Evolutionary conservation across 53 echinoderm and acorn worm species (phyloP).

Genomic region (Antedon mediterranea): DNA sequence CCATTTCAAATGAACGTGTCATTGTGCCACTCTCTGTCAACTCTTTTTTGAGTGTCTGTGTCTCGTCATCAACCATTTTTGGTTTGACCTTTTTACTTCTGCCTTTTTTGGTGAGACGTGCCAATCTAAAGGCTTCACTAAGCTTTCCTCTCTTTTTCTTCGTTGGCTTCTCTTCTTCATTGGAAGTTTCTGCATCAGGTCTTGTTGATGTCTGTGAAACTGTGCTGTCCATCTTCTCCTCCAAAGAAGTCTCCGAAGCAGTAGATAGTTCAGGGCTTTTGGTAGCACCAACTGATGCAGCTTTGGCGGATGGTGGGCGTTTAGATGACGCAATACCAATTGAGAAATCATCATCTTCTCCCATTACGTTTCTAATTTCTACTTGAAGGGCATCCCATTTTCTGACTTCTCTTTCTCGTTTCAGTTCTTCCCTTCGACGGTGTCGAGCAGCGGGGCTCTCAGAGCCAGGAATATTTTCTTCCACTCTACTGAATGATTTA

Average conservation of each 20-base stretch:
- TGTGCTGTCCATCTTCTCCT: too few species aligned
- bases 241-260: not conserved
- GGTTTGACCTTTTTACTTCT: not conserved
- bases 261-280: not conserved
- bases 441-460: not conserved
- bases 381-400: not conserved
- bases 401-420: not conserved
- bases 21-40: not conserved
- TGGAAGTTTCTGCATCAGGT: too few species aligned
- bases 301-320: not conserved
- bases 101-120: not conserved
- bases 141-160: not conserved
- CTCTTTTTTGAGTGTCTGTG: not conserved
- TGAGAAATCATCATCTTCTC: not conserved
- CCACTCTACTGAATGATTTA: not conserved
- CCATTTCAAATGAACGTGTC: not conserved
- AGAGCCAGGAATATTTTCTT: not conserved
- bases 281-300: too few species aligned
- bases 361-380: not conserved
- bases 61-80: not conserved
- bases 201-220: too few species aligned
- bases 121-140: not conserved
- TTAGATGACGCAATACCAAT: not conserved
- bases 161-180: too few species aligned
- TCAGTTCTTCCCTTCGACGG: not conserved